Evolutionary conservation across 2,113 vertebrate genomes (phyloP).

Genomic region (Apteryx mantelli): DNA sequence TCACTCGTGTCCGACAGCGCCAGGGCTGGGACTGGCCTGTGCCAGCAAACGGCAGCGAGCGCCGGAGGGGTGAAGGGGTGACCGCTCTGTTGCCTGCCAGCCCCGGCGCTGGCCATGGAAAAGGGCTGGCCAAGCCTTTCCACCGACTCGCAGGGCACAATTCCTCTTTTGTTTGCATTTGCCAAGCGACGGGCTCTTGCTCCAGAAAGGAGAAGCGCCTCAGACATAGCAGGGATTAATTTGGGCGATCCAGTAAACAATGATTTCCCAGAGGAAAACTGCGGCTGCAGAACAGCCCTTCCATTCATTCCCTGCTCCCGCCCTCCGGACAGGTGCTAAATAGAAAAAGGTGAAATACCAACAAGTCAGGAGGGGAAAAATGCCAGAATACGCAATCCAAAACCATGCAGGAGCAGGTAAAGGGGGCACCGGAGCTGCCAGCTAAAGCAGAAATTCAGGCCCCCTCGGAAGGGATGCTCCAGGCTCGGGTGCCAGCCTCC

Average conservation of each 20-base stretch:
- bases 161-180: conserved; percentile 16
- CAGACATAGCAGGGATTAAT: background rate
- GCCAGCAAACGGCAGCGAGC: background rate
- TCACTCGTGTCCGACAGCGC: too few relatives aligned
- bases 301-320: background rate
- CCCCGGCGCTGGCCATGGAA: background rate
- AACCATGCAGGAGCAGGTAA: background rate
- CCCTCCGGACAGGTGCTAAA: background rate
- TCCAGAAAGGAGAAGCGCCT: background rate
- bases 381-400: background rate
- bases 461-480: background rate
- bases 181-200: background rate
- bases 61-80: background rate
- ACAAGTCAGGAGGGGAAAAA: background rate
- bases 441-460: background rate
- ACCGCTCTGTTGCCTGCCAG: accelerated
- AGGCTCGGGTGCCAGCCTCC: background rate
- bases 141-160: background rate
- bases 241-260: conserved; percentile 7
- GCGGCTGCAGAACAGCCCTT: background rate
- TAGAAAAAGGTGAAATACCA: background rate
- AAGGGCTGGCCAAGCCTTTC: background rate
- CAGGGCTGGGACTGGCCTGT: background rate
- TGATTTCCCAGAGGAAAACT: background rate
- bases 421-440: accelerated